Percentiles rank a stretch among this genome's conserved stretches.
Conservation (phyloP, 2,797 vertebrate species). For the Cynopterus sphinx region DNA sequence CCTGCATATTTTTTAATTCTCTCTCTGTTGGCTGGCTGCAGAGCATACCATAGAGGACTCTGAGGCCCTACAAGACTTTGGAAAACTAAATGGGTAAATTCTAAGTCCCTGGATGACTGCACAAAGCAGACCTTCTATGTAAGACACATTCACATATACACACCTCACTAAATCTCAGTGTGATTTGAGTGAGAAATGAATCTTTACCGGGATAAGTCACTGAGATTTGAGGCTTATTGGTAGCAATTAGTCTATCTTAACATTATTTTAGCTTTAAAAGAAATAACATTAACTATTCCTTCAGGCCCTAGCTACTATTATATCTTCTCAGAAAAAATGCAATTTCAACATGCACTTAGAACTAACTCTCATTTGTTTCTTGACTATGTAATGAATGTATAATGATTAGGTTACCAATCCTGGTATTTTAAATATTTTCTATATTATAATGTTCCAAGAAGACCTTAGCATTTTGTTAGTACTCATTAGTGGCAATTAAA, state of each 20-base stretch:
- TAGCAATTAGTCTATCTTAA: not conserved
- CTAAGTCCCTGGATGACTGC: not conserved
- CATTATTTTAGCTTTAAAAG: not conserved
- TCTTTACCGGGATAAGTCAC: not conserved
- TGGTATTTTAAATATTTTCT: not conserved
- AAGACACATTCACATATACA: not conserved
- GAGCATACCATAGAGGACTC: not conserved
- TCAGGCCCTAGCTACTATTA: not conserved
- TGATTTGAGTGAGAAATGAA: not conserved
- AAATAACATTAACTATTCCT: not conserved
- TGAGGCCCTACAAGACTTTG: not conserved
- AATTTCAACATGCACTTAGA: not conserved
- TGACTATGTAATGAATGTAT: not conserved
- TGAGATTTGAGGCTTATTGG: not conserved
- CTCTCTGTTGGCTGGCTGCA: not conserved
- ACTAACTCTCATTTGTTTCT: not conserved
- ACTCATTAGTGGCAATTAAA: not conserved
- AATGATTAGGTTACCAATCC: constrained; percentile 25
- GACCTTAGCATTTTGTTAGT: not conserved
- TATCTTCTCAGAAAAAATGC: constrained; percentile 14
- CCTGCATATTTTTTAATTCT: not conserved
- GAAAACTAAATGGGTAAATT: not conserved
- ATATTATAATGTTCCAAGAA: not conserved
- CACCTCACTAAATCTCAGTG: not conserved
- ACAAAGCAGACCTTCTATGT: not conserved